A percentile compares a stretch with the other conserved stretches of the same genome.
These are phyloP conservation scores for Scrobipalpa atriplicella DNA, from an alignment of 2,888 invertebrate species.

Conservation along the genomic window DNA sequence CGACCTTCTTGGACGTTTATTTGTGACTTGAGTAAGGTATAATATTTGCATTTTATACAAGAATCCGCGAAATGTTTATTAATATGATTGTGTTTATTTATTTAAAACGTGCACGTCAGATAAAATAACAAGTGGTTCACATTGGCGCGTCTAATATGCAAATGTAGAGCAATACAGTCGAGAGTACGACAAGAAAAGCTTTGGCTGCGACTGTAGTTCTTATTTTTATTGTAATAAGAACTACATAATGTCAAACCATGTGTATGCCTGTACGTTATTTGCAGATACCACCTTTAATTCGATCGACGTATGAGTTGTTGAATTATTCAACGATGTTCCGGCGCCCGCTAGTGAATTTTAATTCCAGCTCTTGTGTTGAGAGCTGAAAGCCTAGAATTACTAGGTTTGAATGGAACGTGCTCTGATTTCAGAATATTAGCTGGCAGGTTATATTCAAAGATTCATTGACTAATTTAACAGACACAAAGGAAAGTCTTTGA, in stretches of 20 bases:
- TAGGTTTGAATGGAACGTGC: conserved; percentile 15
- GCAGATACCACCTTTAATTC: conserved; percentile 61
- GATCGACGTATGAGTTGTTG: conserved; percentile 59
- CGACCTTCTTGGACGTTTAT: background rate
- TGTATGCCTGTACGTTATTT: conserved; percentile 33
- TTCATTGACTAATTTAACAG: background rate
- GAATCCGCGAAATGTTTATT: background rate
- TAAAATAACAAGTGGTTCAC: conserved; percentile 21
- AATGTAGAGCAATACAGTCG: conserved; percentile 49
- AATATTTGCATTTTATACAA: background rate
- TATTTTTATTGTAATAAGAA: too few relatives aligned
- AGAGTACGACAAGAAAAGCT: background rate
- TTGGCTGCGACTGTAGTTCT: background rate
- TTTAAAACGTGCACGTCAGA: conserved; percentile 33
- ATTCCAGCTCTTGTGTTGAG: conserved; percentile 47
- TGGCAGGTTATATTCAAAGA: background rate
- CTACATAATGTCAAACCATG: too few relatives aligned
- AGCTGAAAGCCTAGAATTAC: conserved; percentile 35
- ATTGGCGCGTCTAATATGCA: conserved; percentile 61
- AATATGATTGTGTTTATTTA: conserved; percentile 17
- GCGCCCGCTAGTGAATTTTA: conserved; percentile 53
- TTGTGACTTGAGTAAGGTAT: background rate
- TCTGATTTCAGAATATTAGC: background rate
- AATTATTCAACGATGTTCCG: conserved; percentile 65
- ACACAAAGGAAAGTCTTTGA: background rate